Evolutionary conservation across 2,113 vertebrate genomes (phyloP).

Genomic region (Labrus mixtus): DNA sequence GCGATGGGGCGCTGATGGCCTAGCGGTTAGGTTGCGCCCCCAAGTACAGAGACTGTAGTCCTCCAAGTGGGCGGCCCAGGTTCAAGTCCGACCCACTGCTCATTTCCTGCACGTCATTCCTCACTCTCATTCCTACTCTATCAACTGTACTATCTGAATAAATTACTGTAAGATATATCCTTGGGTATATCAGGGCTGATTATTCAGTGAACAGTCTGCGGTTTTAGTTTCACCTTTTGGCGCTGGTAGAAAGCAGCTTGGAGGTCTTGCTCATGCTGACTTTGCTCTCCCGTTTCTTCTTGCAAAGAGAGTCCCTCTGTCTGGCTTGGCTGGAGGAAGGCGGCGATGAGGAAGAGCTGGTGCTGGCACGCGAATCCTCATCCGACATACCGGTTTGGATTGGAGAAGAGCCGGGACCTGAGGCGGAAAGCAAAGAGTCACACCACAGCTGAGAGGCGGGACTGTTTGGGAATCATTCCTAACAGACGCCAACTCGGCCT

Average conservation of each 20-base stretch:
- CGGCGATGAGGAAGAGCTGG: constrained; percentile 95
- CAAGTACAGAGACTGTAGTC: too few relatives aligned
- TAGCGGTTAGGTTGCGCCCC: too few relatives aligned
- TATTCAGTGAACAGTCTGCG: not conserved
- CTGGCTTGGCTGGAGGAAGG: constrained; percentile 87
- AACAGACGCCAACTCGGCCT: not conserved
- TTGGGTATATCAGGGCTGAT: not conserved
- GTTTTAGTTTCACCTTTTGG: constrained; percentile 88
- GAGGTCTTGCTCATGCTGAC: constrained; percentile 98
- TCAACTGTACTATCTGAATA: too few relatives aligned
- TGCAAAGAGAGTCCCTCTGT: constrained; percentile 89
- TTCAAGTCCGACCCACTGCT: too few relatives aligned
- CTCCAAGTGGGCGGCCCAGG: too few relatives aligned
- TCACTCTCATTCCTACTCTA: too few relatives aligned
- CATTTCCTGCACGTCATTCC: too few relatives aligned
- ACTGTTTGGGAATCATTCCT: not conserved
- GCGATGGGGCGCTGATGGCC: too few relatives aligned
- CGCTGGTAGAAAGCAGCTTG: constrained; percentile 96
- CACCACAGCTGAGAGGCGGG: not conserved
- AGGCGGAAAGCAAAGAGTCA: constrained; percentile 31
- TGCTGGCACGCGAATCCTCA: constrained; percentile 99
- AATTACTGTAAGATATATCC: too few relatives aligned
- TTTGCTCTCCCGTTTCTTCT: constrained; percentile 97
- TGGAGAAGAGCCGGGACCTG: constrained; percentile 68
- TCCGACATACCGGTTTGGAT: constrained; percentile 94